A percentile compares a stretch with the other conserved stretches of the same genome.
These are phyloP conservation scores for Cerceris rybyensis DNA, from an alignment of 2,888 invertebrate genomes.

Conservation along the genomic window DNA sequence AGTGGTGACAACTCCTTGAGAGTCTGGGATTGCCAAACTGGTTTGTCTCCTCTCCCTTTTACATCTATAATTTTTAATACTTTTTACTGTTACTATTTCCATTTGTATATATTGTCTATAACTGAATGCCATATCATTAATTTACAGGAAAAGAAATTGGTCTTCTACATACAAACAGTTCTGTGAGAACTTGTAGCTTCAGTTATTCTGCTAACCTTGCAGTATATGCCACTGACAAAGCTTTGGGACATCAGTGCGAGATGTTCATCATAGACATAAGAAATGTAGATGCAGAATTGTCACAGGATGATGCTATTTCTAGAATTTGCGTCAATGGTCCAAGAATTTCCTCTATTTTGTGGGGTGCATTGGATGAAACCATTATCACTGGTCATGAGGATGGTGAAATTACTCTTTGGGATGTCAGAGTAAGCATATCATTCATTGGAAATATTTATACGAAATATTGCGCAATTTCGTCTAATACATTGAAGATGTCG, in stretches of 20 bases:
- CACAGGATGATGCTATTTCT: slow-evolving; percentile 88
- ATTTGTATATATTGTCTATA: neutral
- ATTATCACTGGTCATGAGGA: slow-evolving; percentile 97
- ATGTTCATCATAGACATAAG: slow-evolving; percentile 93
- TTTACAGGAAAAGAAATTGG: slow-evolving; percentile 87
- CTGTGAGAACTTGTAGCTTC: slow-evolving; percentile 95
- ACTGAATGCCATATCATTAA: neutral
- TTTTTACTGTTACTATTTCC: slow-evolving; percentile 11
- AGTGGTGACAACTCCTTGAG: slow-evolving; percentile 96
- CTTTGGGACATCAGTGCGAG: slow-evolving; percentile 95
- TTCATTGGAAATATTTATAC: neutral
- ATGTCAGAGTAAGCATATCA: slow-evolving; percentile 87
- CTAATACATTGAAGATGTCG: no score
- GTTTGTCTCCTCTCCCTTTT: slow-evolving; percentile 37
- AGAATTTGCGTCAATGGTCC: slow-evolving; percentile 90
- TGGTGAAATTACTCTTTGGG: slow-evolving; percentile 96
- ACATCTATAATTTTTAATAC: slow-evolving; percentile 11
- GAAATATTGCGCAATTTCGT: no score
- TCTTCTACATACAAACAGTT: slow-evolving; percentile 90
- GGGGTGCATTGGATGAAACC: slow-evolving; percentile 96
- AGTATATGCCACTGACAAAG: slow-evolving; percentile 96
- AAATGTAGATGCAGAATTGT: slow-evolving; percentile 88
- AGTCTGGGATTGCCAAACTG: slow-evolving; percentile 96
- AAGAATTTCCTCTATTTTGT: slow-evolving; percentile 95
- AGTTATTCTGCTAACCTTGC: slow-evolving; percentile 96